Percentiles rank a stretch among this genome's conserved stretches.
These are phyloP conservation scores for Jacana jacana DNA, from an alignment of 2,113 vertebrate species.

Conservation along the genomic window DNA sequence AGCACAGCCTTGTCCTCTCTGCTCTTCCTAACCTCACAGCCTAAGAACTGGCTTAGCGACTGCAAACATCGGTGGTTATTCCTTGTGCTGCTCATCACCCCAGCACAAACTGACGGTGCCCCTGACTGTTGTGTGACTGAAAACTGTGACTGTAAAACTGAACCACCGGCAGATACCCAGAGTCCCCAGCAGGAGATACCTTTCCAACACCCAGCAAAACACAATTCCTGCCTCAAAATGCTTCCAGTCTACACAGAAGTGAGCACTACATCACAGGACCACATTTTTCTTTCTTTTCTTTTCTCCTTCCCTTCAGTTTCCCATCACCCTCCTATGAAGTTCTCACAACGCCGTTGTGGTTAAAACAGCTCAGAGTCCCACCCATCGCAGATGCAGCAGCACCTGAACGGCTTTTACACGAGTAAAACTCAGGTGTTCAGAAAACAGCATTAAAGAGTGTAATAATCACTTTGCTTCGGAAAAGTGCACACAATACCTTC, in stretches of 20 bases:
- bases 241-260: not conserved
- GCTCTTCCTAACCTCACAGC: accelerated
- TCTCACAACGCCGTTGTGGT: accelerated
- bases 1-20: not conserved
- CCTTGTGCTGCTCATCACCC: not conserved
- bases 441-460: no score
- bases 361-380: not conserved
- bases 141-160: not conserved
- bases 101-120: not conserved
- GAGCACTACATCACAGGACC: not conserved
- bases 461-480: not conserved
- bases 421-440: not conserved
- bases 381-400: accelerated
- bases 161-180: not conserved
- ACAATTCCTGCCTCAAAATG: not conserved
- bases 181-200: not conserved
- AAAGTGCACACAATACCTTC: not conserved
- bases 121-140: not conserved
- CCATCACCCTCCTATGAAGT: not conserved
- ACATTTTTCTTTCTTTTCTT: not conserved
- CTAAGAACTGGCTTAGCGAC: no score
- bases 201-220: not conserved
- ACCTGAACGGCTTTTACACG: accelerated
- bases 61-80: accelerated
- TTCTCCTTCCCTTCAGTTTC: not conserved